Conservation (phyloP, 2,888 invertebrate genomes). For the Lochmaea crataegi region DNA sequence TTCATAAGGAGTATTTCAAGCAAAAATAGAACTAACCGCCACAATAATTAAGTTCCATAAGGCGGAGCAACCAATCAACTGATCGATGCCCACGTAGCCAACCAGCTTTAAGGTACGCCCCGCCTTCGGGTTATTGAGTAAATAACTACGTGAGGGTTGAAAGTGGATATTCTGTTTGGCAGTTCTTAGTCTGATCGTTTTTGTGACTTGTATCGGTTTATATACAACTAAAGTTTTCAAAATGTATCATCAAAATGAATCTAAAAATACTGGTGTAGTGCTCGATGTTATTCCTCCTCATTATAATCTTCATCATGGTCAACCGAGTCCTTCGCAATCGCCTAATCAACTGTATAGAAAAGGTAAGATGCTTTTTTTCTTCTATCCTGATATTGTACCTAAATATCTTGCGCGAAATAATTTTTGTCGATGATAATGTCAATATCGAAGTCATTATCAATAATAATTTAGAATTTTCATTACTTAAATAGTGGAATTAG, state of each 20-base stretch:
- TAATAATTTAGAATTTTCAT: too few species aligned
- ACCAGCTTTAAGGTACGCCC: constrained; percentile 51
- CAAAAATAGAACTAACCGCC: constrained; percentile 53
- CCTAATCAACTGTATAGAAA: constrained; percentile 64
- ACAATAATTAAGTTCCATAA: constrained; percentile 44
- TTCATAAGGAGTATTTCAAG: constrained; percentile 58
- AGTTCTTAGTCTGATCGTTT: constrained; percentile 3
- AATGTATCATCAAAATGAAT: constrained; percentile 59
- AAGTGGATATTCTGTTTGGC: constrained; percentile 26
- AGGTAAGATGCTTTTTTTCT: constrained; percentile 50
- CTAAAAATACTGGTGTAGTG: constrained; percentile 67
- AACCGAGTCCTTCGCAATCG: constrained; percentile 67
- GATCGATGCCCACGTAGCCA: constrained; percentile 59
- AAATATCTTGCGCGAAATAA: too few species aligned
- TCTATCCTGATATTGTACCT: too few species aligned
- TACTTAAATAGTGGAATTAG: too few species aligned
- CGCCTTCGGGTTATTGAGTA: constrained; percentile 47
- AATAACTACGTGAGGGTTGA: constrained; percentile 38
- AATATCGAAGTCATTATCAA: too few species aligned
- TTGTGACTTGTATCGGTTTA: not conserved
- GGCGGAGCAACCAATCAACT: constrained; percentile 59
- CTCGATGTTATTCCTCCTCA: constrained; percentile 72
- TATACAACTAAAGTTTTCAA: constrained; percentile 40
- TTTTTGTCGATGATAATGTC: too few species aligned
- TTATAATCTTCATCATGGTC: constrained; percentile 63